These are phyloP conservation scores for Pararge aegeria DNA, from an alignment of 1,140 invertebrate genomes.

Conservation along the genomic window DNA sequence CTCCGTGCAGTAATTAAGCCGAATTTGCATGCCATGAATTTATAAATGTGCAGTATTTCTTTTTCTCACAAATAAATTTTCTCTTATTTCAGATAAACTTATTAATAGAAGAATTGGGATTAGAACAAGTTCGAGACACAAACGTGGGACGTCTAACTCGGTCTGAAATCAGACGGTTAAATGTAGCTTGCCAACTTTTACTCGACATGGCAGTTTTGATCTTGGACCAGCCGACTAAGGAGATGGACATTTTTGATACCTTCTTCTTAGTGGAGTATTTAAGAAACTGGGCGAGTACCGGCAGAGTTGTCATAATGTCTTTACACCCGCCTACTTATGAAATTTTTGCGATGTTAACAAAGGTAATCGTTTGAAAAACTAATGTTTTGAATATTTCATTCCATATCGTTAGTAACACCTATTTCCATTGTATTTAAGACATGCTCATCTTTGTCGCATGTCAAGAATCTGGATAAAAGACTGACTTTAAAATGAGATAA, in stretches of 20 bases:
- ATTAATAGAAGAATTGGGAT: slow-evolving; percentile 92
- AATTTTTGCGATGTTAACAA: slow-evolving; percentile 96
- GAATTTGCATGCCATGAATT: too few relatives aligned
- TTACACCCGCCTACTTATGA: slow-evolving; percentile 97
- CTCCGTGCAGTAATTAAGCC: too few relatives aligned
- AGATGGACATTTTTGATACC: slow-evolving; percentile 97
- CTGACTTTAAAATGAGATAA: background rate
- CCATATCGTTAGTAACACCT: too few relatives aligned
- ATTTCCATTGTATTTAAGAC: too few relatives aligned
- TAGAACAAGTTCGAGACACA: slow-evolving; percentile 90
- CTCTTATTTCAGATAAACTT: slow-evolving; percentile 88
- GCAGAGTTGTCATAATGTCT: slow-evolving; percentile 93
- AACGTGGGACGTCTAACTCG: slow-evolving; percentile 89
- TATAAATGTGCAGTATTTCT: too few relatives aligned
- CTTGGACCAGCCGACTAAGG: slow-evolving; percentile 93
- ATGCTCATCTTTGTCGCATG: too few relatives aligned
- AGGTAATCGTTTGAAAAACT: slow-evolving; percentile 39
- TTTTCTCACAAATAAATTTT: too few relatives aligned
- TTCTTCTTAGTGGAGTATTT: slow-evolving; percentile 97
- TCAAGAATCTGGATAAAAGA: too few relatives aligned
- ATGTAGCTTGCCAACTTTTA: slow-evolving; percentile 92
- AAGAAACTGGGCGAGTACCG: slow-evolving; percentile 93
- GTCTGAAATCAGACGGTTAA: slow-evolving; percentile 91
- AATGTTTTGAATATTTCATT: too few relatives aligned
- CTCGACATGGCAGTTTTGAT: slow-evolving; percentile 91